Evolutionary conservation across 1,140 invertebrate genomes (phyloP), one percentile per base, ranked within the genome.

Genomic region (Apis florea): DNA sequence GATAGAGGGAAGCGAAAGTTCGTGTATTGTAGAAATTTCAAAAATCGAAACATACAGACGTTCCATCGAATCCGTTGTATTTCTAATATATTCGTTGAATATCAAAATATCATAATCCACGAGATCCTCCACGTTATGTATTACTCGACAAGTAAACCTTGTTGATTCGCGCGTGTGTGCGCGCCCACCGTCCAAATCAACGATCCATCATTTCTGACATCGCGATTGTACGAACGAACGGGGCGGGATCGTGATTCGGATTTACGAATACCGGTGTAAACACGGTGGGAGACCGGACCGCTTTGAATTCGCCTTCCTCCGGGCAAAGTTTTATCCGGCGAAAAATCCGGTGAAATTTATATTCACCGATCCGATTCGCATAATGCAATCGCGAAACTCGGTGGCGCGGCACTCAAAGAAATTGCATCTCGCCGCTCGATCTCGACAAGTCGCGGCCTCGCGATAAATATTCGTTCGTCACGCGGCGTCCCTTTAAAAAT

Each of bases 391-490:
- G 51, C 51, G n/a, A 40, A 40, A 40, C n/a, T n/a, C 70, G 70
- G 13, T n/a, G 31, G 17, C 12, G 17, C 12, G 12, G 19, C 21
- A 58, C 54, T 72, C 54, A 40, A 47, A 59, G 70, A 47, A 72
- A 72, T 72, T 72, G 54, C 54, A 40, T 58, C 11, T 47, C 53
- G 15, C 17, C 49, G 47, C 15, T 51, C 47, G n/a, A 1, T 26
- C 24, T 11, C 13, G 49, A 8, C 3, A 17, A 19, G 26, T 19
- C 24, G 49, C 1, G 19, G 19, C 0, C 40, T n/a, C 69, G 73
- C 73, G 78, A 73, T 61, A 68, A 75, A n/a, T 56, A 63, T 78
- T 59, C 61, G 26, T 70, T 49, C 47, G 58, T 74, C 54, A 47
- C 31, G 74, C 64, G 40, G 13, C 26, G 15, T 26, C 51, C 8